phyloP scores from a whole-genome alignment of 2,113 vertebrate genomes.

The Eublepharis macularius region DNA sequence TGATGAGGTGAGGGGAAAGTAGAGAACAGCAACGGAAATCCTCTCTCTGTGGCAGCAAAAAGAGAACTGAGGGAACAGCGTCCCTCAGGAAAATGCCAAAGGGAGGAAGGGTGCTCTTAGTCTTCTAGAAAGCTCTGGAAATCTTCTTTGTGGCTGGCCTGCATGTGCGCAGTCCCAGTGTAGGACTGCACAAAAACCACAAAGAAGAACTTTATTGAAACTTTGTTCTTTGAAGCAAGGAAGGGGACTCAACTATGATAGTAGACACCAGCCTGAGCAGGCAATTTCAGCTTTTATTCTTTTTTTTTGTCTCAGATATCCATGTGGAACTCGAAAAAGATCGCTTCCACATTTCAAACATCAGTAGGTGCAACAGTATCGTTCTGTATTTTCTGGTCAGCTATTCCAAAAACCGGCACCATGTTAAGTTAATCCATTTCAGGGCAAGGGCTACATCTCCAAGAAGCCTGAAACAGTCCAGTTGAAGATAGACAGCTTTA shows the following conservation, averaged over 20 bases:
- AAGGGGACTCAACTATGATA: no score
- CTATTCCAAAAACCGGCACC: background rate
- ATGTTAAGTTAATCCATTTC: background rate
- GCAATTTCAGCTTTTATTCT: background rate
- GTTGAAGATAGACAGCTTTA: background rate
- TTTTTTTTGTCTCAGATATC: background rate
- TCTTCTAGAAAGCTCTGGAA: no score
- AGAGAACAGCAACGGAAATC: no score
- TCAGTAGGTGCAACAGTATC: background rate
- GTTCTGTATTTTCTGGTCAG: background rate
- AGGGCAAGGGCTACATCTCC: background rate
- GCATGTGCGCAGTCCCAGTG: no score
- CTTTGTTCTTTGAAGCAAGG: background rate
- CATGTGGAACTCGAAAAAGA: background rate
- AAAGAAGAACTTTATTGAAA: background rate
- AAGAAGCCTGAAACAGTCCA: background rate
- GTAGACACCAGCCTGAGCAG: background rate
- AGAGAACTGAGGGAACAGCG: no score
- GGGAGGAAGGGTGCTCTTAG: no score
- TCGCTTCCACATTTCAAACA: background rate
- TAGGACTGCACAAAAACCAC: no score
- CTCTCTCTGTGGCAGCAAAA: no score
- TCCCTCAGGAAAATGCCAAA: no score
- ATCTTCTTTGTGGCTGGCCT: no score
- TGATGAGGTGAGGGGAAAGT: no score